These are phyloP conservation scores for Pseudochirops corinnae DNA, from an alignment of 2,797 vertebrate species.

Conservation along the genomic window DNA sequence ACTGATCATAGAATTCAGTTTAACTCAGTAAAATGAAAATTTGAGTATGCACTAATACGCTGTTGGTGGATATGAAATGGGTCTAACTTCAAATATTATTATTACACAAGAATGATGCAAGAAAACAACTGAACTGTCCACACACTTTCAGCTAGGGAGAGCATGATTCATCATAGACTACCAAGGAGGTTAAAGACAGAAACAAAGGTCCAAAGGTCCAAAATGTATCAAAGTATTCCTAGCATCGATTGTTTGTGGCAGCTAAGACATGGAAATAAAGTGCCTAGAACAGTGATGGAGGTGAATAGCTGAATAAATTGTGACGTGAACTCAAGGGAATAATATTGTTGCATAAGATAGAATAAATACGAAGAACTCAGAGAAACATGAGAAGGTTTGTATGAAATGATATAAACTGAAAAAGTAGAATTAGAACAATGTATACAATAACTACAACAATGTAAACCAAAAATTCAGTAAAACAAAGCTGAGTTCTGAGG, in stretches of 20 bases:
- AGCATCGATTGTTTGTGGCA: neutral
- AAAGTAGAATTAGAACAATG: neutral
- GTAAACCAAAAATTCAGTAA: neutral
- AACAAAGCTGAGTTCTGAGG: neutral
- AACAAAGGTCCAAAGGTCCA: neutral
- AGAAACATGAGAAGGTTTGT: neutral
- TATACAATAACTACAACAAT: neutral
- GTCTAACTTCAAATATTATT: neutral
- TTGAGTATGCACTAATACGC: neutral
- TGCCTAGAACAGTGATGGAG: too few relatives aligned
- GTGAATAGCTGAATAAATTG: neutral
- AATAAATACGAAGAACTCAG: neutral
- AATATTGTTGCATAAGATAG: neutral
- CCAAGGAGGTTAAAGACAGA: neutral
- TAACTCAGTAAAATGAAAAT: slow-evolving; percentile 5
- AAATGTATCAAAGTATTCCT: neutral
- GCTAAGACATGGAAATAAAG: neutral
- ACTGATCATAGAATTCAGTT: slow-evolving; percentile 15
- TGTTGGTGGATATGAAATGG: neutral
- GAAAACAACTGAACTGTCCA: slow-evolving; percentile 32
- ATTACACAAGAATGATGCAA: neutral
- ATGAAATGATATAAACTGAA: neutral
- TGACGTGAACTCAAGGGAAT: neutral
- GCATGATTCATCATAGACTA: neutral
- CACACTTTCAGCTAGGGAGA: neutral